A percentile compares a stretch with the other conserved stretches of the same genome.
phyloP scores from a whole-genome alignment of 2,113 vertebrate genomes.

The Megaceryle maxima region DNA sequence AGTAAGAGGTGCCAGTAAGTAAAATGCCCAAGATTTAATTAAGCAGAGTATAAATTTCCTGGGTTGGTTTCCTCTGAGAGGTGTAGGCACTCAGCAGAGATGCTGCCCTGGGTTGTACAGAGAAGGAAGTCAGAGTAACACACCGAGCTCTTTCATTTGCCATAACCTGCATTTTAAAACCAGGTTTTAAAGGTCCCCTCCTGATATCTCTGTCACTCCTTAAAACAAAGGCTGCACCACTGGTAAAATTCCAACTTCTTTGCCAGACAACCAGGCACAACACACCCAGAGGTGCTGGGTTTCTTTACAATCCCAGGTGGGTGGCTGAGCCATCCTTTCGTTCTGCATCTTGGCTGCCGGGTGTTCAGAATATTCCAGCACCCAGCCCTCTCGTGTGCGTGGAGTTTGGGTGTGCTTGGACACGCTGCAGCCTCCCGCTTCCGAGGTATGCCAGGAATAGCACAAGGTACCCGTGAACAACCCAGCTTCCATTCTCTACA shows the following conservation, averaged over 20 bases:
- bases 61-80: neutral
- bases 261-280: neutral
- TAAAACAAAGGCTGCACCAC: neutral
- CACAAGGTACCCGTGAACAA: accelerated
- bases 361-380: neutral
- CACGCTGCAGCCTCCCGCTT: neutral
- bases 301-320: accelerated
- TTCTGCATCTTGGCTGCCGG: neutral
- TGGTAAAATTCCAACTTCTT: neutral
- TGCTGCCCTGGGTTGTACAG: neutral
- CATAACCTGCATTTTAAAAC: neutral
- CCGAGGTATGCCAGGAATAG: neutral
- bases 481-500: neutral
- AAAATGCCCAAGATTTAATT: neutral
- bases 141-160: neutral
- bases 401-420: neutral
- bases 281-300: neutral
- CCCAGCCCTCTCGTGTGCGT: accelerated
- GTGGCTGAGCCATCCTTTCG: accelerated
- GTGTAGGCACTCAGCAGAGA: neutral
- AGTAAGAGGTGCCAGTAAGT: neutral
- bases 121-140: neutral
- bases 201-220: neutral
- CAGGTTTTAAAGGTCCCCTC: neutral
- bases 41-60: neutral